These are phyloP conservation scores for Pelodiscus sinensis DNA, from an alignment of 2,113 vertebrate genomes.

Conservation along the genomic window DNA sequence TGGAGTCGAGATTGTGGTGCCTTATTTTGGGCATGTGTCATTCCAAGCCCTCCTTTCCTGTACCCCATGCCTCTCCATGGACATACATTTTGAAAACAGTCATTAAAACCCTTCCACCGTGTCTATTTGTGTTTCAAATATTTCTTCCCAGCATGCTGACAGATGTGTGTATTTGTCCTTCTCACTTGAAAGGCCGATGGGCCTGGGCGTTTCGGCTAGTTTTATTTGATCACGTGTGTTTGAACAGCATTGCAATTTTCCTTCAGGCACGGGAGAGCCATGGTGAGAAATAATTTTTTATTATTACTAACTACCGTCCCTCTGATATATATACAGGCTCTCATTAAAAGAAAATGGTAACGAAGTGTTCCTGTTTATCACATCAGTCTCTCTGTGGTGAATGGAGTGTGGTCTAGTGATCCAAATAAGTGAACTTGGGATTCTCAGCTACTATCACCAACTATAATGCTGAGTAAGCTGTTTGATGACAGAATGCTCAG, in stretches of 20 bases:
- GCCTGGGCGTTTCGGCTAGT: neutral
- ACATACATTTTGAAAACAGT: slow-evolving; percentile 29
- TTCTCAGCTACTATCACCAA: neutral
- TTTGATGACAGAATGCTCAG: neutral
- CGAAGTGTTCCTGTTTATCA: neutral
- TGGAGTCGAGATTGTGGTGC: neutral
- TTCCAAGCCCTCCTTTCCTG: neutral
- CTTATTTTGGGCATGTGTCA: slow-evolving; percentile 1
- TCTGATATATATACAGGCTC: neutral
- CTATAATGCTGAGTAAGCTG: neutral
- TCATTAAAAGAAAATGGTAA: neutral
- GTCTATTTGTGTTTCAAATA: slow-evolving; percentile 55
- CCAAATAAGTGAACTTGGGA: neutral
- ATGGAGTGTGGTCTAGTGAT: neutral
- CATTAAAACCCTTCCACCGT: slow-evolving; percentile 23
- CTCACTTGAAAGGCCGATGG: slow-evolving; percentile 28
- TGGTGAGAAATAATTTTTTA: neutral
- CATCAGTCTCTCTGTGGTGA: neutral
- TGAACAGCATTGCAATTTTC: slow-evolving; percentile 4
- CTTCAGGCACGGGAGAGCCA: neutral
- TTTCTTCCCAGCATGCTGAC: slow-evolving; percentile 31
- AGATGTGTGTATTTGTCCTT: slow-evolving; percentile 36
- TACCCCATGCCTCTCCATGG: neutral
- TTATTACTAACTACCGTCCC: fast-evolving
- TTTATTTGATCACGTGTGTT: slow-evolving; percentile 29